These are phyloP conservation scores for Poecile montanus DNA, from an alignment of 2,797 vertebrate species.

Conservation along the genomic window DNA sequence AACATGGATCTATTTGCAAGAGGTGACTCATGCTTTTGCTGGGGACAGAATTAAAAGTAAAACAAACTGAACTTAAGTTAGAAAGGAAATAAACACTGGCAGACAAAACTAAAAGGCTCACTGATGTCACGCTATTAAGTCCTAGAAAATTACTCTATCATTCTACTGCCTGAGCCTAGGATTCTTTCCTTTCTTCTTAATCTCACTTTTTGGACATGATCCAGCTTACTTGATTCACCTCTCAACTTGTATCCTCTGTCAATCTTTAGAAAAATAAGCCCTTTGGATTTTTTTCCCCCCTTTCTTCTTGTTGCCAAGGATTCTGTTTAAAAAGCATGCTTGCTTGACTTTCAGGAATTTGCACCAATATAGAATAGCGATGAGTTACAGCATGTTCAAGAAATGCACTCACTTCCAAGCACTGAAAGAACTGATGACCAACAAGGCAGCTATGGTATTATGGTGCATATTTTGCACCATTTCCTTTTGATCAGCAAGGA, in stretches of 20 bases:
- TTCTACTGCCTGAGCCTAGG: neutral
- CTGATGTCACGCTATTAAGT: conserved; percentile 3
- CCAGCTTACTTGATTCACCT: conserved; percentile 39
- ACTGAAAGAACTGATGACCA: neutral
- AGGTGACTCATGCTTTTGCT: conserved; percentile 31
- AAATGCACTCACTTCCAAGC: neutral
- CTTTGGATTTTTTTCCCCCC: neutral
- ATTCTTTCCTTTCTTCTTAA: conserved; percentile 54
- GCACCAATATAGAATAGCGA: neutral
- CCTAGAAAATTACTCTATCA: conserved; percentile 20
- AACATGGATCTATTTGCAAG: conserved; percentile 11
- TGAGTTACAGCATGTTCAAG: neutral
- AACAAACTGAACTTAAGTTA: conserved; percentile 41
- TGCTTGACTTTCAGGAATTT: conserved; percentile 61
- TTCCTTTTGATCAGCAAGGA: neutral
- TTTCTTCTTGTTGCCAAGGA: conserved; percentile 54
- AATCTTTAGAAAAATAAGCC: conserved; percentile 46
- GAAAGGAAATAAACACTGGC: conserved; percentile 40
- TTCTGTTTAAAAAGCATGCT: conserved; percentile 45
- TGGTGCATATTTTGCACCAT: too few relatives aligned
- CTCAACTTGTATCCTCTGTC: conserved; percentile 48
- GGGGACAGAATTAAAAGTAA: conserved; percentile 20
- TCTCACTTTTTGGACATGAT: conserved; percentile 56
- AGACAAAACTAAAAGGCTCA: neutral
- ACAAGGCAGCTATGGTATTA: neutral